Conservation (phyloP, 2,797 vertebrate genomes). For the Poeciliopsis paucimaculata region DNA sequence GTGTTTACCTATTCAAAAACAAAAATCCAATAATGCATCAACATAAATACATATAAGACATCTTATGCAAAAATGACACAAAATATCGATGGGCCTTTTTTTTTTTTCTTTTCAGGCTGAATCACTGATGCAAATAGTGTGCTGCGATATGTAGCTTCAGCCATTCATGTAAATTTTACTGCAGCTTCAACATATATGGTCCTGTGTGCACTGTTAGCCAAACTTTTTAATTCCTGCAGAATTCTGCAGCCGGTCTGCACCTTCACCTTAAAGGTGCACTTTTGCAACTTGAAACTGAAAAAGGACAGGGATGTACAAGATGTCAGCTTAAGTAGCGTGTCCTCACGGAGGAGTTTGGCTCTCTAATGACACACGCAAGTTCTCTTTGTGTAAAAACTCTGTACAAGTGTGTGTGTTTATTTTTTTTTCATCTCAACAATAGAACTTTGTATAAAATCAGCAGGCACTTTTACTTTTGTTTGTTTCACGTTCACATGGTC, state of each 20-base stretch:
- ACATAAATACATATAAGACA: slow-evolving; percentile 83
- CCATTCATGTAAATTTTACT: slow-evolving; percentile 56
- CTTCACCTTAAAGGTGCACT: slow-evolving; percentile 58
- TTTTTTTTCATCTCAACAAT: slow-evolving; percentile 53
- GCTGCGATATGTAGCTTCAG: slow-evolving; percentile 49
- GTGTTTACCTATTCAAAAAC: slow-evolving; percentile 73
- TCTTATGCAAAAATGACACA: slow-evolving; percentile 76
- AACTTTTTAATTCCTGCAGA: slow-evolving; percentile 63
- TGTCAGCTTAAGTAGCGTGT: slow-evolving; percentile 73
- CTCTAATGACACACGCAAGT: slow-evolving; percentile 70
- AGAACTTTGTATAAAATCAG: slow-evolving; percentile 83
- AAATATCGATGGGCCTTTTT: slow-evolving; percentile 64
- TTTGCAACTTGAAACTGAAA: slow-evolving; percentile 56
- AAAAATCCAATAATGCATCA: slow-evolving; percentile 67
- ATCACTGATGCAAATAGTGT: slow-evolving; percentile 61
- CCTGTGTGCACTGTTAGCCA: slow-evolving; percentile 69
- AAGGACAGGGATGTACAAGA: slow-evolving; percentile 60
- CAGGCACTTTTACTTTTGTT: slow-evolving; percentile 87
- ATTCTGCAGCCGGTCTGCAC: slow-evolving; percentile 57
- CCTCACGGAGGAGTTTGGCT: slow-evolving; percentile 84
- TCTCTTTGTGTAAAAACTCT: slow-evolving; percentile 71
- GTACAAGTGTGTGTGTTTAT: slow-evolving; percentile 53
- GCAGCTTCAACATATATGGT: slow-evolving; percentile 74
- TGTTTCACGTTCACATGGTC: slow-evolving; percentile 65
- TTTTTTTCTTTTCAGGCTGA: slow-evolving; percentile 67